Percentiles rank a stretch among this genome's conserved stretches.
These are phyloP conservation scores for Spizaetus ornatus DNA, from an alignment of 2,113 vertebrate species.

Conservation along the genomic window DNA sequence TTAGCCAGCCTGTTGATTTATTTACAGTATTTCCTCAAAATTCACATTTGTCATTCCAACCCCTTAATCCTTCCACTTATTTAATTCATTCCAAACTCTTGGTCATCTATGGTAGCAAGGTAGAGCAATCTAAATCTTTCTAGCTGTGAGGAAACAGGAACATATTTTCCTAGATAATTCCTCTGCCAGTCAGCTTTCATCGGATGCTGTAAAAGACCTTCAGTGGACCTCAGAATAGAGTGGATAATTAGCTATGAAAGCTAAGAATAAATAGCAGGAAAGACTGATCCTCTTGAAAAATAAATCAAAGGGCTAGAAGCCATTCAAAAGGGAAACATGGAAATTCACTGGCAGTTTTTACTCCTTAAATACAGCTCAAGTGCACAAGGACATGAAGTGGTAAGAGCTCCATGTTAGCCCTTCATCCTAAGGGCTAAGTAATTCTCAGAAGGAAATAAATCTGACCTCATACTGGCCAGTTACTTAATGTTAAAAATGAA, in stretches of 20 bases:
- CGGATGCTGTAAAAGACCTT: background rate
- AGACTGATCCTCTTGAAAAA: background rate
- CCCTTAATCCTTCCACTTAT: background rate
- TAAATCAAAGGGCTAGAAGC: background rate
- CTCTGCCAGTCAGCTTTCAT: background rate
- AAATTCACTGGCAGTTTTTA: background rate
- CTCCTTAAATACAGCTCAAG: background rate
- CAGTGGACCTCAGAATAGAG: background rate
- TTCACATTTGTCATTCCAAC: background rate
- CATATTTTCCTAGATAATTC: background rate
- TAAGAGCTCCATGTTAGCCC: background rate
- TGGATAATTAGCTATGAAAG: background rate
- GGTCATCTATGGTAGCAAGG: background rate
- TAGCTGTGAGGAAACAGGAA: background rate
- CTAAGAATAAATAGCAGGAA: background rate
- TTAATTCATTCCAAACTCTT: background rate
- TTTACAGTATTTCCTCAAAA: background rate
- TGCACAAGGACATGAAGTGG: background rate
- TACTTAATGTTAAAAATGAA: background rate
- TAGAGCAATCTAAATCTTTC: background rate
- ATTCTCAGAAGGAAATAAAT: background rate
- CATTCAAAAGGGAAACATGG: background rate
- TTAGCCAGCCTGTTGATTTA: background rate
- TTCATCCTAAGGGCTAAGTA: background rate
- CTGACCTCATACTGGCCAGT: background rate